These are phyloP conservation scores for Lasaia peninsularis DNA, from an alignment of 1,140 invertebrate genomes.

Conservation along the genomic window DNA sequence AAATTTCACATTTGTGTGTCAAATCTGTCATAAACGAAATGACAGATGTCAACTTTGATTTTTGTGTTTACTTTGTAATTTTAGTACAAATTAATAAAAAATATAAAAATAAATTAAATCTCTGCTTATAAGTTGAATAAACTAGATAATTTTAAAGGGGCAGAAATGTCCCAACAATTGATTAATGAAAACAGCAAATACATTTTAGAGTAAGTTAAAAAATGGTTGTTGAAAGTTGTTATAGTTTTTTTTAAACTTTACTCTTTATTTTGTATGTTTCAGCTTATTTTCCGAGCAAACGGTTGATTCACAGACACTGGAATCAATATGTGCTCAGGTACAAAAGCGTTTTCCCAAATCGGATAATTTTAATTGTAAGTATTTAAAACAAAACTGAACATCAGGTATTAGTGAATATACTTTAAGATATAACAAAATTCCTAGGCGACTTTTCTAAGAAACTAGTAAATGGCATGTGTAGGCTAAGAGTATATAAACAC, in stretches of 20 bases:
- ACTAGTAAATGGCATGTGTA: too few relatives aligned
- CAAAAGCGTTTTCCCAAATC: constrained; percentile 86
- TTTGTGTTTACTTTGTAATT: constrained; percentile 5
- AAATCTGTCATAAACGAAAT: too few relatives aligned
- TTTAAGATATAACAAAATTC: too few relatives aligned
- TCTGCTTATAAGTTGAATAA: neutral
- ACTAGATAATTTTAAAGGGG: neutral
- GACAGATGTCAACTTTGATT: too few relatives aligned
- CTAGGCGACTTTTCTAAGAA: too few relatives aligned
- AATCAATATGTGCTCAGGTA: constrained; percentile 78
- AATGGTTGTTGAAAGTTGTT: constrained; percentile 9
- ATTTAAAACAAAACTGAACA: constrained; percentile 12
- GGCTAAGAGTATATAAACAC: too few relatives aligned
- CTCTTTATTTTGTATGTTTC: constrained; percentile 34
- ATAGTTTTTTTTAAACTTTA: constrained; percentile 16
- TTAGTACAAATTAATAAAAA: neutral
- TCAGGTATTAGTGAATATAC: too few relatives aligned
- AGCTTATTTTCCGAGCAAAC: constrained; percentile 76
- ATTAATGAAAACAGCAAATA: constrained; percentile 70
- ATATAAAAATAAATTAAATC: neutral
- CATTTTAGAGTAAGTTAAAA: constrained; percentile 60
- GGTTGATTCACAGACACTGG: constrained; percentile 67
- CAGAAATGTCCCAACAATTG: constrained; percentile 60
- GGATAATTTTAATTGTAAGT: constrained; percentile 86
- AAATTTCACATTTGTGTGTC: too few relatives aligned